Evolutionary conservation across 2,113 vertebrate genomes (phyloP).

Genomic region (Ictalurus furcatus): DNA sequence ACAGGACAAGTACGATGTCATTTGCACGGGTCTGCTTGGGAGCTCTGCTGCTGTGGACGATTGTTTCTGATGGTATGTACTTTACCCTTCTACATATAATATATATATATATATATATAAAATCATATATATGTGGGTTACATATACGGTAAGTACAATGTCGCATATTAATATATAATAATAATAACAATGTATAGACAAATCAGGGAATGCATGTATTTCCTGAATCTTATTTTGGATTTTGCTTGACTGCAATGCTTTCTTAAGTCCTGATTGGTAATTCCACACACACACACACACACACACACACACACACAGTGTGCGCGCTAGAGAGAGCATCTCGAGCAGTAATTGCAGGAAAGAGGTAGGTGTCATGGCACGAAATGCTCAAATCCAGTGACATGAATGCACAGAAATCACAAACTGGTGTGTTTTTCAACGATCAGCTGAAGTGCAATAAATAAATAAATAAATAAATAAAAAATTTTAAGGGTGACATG

Average conservation of each 20-base stretch:
- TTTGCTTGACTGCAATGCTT: constrained; percentile 55
- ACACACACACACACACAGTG: constrained; percentile 21
- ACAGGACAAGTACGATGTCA: constrained; percentile 72
- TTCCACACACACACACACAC: constrained; percentile 46
- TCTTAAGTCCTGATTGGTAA: constrained; percentile 56
- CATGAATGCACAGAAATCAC: not conserved
- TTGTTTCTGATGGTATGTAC: constrained; percentile 71
- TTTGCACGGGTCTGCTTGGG: constrained; percentile 64
- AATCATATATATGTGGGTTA: not conserved
- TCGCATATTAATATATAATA: not conserved
- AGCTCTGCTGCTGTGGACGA: constrained; percentile 68
- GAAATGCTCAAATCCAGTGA: not conserved
- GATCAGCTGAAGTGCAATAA: not conserved
- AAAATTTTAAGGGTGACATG: not conserved
- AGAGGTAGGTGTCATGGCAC: not conserved
- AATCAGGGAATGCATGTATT: too few species aligned
- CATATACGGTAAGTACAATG: constrained; percentile 27
- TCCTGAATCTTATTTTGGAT: too few species aligned
- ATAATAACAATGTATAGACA: not conserved
- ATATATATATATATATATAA: too few species aligned
- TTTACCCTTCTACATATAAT: too few species aligned
- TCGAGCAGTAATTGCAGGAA: constrained; percentile 29
- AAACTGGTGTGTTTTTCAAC: not conserved
- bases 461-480: not conserved
- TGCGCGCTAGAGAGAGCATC: not conserved